Conservation (phyloP, 2,888 invertebrate genomes). For the Stenchaetothrips biformis region DNA sequence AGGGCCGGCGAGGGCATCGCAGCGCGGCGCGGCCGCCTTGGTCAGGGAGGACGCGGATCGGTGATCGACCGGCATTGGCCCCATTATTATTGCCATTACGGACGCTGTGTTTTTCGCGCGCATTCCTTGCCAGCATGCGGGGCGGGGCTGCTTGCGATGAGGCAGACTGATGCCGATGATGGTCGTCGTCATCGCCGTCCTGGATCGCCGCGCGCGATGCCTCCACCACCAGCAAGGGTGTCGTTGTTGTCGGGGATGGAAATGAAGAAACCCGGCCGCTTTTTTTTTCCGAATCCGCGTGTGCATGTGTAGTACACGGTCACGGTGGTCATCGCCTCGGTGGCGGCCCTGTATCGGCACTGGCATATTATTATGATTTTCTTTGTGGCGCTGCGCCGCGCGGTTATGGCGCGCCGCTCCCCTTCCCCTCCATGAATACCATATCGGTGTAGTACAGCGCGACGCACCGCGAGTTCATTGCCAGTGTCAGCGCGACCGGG, state of each 20-base stretch:
- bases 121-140: neutral
- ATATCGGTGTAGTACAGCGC: slow-evolving; percentile 8
- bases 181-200: no score
- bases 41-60: no score
- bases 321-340: neutral
- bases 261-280: no score
- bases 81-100: neutral
- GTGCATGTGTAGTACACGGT: neutral
- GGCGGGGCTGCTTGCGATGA: no score
- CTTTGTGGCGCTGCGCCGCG: slow-evolving; percentile 4
- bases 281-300: no score
- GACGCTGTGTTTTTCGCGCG: neutral
- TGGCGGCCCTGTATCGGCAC: neutral
- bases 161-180: no score
- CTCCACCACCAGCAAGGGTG: no score
- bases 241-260: no score
- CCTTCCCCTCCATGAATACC: neutral
- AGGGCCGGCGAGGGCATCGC: no score
- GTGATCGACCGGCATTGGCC: no score
- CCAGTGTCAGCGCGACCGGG: neutral
- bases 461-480: slow-evolving; percentile 1
- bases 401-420: neutral
- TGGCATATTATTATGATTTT: slow-evolving; percentile 2
- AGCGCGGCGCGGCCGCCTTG: no score
- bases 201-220: no score